phyloP scores from a whole-genome alignment of 2,797 vertebrate genomes.

The Amblyopsis hoosieri region DNA sequence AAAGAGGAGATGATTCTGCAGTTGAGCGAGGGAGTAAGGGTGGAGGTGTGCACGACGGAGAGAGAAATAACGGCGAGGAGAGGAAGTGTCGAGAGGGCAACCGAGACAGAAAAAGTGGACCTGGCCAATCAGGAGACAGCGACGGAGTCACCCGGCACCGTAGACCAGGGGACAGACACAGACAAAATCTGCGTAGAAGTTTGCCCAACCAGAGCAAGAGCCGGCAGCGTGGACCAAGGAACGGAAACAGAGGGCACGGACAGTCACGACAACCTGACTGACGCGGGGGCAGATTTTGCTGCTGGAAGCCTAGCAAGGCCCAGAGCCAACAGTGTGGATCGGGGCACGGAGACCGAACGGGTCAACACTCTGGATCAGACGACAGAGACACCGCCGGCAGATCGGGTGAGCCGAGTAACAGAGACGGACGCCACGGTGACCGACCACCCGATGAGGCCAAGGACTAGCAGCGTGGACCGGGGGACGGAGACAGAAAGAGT shows the following conservation, averaged over 20 bases:
- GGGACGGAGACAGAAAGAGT: constrained; percentile 74
- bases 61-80: constrained; percentile 51
- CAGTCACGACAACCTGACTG: constrained; percentile 34
- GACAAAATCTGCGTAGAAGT: constrained; percentile 67
- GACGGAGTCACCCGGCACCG: constrained; percentile 51
- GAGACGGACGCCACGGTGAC: constrained; percentile 59
- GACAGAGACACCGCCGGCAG: constrained; percentile 57
- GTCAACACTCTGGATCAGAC: constrained; percentile 66
- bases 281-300: constrained; percentile 30
- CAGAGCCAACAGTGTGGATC: constrained; percentile 71
- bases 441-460: constrained; percentile 62
- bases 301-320: constrained; percentile 44
- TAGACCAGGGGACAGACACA: constrained; percentile 73
- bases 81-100: constrained; percentile 69
- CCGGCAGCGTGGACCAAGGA: constrained; percentile 41
- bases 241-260: constrained; percentile 26
- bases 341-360: constrained; percentile 67
- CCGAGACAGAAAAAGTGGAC: constrained; percentile 47
- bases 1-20: constrained; percentile 85
- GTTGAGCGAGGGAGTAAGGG: constrained; percentile 77
- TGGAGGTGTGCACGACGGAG: constrained; percentile 62
- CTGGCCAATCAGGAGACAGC: constrained; percentile 57
- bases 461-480: constrained; percentile 67
- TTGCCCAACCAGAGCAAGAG: constrained; percentile 26
- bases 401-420: constrained; percentile 58